Base-by-base conservation (phyloP, 2,888 invertebrate genomes). In the Epinotia demarniana region DNA sequence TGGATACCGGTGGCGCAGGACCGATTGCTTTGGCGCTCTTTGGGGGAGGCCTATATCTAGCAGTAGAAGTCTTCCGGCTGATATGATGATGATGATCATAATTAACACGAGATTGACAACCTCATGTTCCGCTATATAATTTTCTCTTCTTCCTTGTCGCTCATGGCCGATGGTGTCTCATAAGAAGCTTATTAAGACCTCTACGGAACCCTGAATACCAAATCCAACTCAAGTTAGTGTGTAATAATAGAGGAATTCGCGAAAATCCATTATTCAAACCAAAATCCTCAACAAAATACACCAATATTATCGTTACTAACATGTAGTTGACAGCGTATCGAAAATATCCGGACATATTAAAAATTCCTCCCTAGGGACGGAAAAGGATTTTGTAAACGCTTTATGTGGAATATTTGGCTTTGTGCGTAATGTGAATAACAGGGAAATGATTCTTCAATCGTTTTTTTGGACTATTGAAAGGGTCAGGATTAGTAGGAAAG, bases 271-370 rank as follows among this genome's bases (percentile, higher is more conserved):
- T 57, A 57, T 43, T 19, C 43, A 39, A 19, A 8, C 68, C 39
- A 19, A 57, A 57, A 66, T 53, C 53, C 53, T 27, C 18, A 11
- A 33, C 18, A 16, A 64, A 53, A 19, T 43, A 43, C 49, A 57
- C 57, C 68, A 68, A 68, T 57, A 57, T 67, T 67, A 68, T 68
- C 68, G 60, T 60, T 16, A 67, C 55, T 57, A 68, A 57, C 68
- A 55, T 55, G 16, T 33, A 68, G 57, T 68, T 68, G 68, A 68
- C 68, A 57, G 57, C 68, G 43, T 43, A 68, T 68, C 16, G 68
- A 64, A 64, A 64, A 68, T 67, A 67, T 68, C 19, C 57, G 53
- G 33, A 39, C n/a, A 68, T 68, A 68, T 68, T 68, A 68, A 68
- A 68, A 68, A 68, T 68, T 68, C 68, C 57, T 55, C 19, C 39